Percentiles rank a stretch among this genome's conserved stretches.
phyloP scores from a whole-genome alignment of 1,140 invertebrate genomes.

The Heliconius nattereri region DNA sequence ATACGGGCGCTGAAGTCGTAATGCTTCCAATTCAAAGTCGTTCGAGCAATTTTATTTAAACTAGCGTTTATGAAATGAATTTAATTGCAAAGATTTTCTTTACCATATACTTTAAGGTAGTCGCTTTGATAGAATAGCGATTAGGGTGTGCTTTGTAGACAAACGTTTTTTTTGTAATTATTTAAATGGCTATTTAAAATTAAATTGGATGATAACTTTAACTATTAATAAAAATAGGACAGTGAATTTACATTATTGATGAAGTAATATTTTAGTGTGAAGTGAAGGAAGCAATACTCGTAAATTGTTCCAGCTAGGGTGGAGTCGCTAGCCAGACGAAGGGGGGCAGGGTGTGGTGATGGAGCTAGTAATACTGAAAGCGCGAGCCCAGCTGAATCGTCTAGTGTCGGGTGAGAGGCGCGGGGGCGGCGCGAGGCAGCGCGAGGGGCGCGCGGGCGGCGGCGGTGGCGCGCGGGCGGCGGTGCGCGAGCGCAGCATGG shows the following conservation, averaged over 20 bases:
- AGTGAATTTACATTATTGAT: neutral
- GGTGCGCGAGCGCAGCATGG: conserved; percentile 64
- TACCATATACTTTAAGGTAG: neutral
- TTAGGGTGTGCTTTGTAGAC: neutral
- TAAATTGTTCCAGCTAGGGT: conserved; percentile 58
- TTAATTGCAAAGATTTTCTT: conserved; percentile 12
- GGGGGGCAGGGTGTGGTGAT: conserved; percentile 68
- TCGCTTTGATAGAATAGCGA: conserved; percentile 8
- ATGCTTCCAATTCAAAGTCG: conserved; percentile 12
- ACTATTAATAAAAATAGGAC: neutral
- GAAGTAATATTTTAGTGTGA: neutral
- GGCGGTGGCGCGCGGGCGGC: conserved; percentile 64
- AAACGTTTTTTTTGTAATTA: neutral
- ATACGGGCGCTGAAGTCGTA: neutral
- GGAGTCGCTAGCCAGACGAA: conserved; percentile 49
- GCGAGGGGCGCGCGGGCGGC: conserved; percentile 49
- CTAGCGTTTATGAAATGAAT: conserved; percentile 9
- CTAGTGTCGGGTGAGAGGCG: conserved; percentile 60
- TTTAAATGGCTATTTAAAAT: neutral
- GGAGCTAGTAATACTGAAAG: conserved; percentile 78
- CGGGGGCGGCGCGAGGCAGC: conserved; percentile 37
- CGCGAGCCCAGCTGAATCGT: conserved; percentile 76
- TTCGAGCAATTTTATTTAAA: conserved; percentile 12
- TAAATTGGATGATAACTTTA: no score
- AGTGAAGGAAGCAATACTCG: neutral